Conservation (phyloP, 2,888 invertebrate genomes). For the Drosophila neutralis region DNA sequence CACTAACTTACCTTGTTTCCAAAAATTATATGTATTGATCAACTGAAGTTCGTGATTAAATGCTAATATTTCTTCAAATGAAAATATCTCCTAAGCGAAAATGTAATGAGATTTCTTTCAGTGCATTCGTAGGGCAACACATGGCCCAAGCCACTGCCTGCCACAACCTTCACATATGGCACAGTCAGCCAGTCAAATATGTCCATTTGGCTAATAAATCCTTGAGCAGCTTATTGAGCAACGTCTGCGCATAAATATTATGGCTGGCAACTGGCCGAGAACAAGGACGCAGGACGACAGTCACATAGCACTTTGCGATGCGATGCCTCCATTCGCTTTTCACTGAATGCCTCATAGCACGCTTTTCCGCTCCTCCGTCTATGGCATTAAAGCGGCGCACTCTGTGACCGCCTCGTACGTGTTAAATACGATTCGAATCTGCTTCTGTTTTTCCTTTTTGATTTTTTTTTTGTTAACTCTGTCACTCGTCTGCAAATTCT, state of each 20-base stretch:
- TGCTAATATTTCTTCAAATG: background rate
- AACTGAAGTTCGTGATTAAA: background rate
- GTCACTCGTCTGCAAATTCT: slow-evolving; percentile 58
- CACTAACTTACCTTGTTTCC: background rate
- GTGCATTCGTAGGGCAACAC: slow-evolving; percentile 48
- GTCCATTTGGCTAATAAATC: slow-evolving; percentile 85
- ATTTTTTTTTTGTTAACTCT: slow-evolving; percentile 5
- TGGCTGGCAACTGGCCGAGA: slow-evolving; percentile 66
- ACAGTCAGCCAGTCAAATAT: slow-evolving; percentile 85
- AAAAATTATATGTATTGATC: background rate
- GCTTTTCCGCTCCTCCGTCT: slow-evolving; percentile 8
- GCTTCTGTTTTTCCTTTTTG: slow-evolving; percentile 27
- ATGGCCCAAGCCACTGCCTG: slow-evolving; percentile 23
- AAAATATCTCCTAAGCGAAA: no score
- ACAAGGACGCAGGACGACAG: slow-evolving; percentile 29
- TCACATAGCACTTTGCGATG: slow-evolving; percentile 14
- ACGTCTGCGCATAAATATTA: slow-evolving; percentile 81
- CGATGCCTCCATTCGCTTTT: slow-evolving; percentile 53
- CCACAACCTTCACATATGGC: slow-evolving; percentile 65
- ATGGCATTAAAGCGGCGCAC: slow-evolving; percentile 42
- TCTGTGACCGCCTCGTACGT: slow-evolving; percentile 58
- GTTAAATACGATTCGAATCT: slow-evolving; percentile 74
- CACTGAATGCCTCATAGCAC: slow-evolving; percentile 52
- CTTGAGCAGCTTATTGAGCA: slow-evolving; percentile 83
- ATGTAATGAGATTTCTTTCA: slow-evolving; percentile 42